Evolutionary conservation across 2,113 vertebrate species (phyloP).

Genomic region (Grallaria varia): DNA sequence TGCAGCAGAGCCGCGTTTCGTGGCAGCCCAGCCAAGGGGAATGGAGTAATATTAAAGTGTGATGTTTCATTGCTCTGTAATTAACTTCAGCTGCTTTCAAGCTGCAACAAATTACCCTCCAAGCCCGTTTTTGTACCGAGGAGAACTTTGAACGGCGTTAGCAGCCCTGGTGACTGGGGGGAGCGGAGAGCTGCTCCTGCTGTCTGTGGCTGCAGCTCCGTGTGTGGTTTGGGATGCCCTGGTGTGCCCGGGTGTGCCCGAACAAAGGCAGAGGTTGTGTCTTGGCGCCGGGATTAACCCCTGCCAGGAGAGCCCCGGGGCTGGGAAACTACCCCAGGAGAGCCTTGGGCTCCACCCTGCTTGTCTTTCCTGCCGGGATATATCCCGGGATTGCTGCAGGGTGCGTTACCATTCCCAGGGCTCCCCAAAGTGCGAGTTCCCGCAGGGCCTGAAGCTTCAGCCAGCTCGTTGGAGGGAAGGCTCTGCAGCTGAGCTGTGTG

Average conservation of each 20-base stretch:
- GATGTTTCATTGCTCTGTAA: neutral
- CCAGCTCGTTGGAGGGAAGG: neutral
- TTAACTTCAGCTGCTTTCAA: conserved; percentile 27
- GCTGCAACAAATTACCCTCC: conserved; percentile 9
- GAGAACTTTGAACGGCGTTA: neutral
- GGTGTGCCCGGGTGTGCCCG: neutral
- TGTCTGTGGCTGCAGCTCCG: neutral
- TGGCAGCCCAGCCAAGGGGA: neutral
- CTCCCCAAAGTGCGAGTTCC: neutral
- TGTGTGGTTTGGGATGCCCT: neutral
- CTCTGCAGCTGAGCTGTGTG: neutral
- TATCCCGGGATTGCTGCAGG: neutral
- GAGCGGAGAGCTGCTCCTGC: neutral
- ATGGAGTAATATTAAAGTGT: neutral
- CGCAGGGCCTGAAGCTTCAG: neutral
- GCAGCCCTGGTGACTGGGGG: neutral
- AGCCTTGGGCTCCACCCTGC: neutral
- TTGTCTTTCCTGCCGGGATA: neutral
- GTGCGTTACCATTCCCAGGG: neutral
- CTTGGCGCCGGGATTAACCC: neutral
- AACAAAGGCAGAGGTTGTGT: neutral
- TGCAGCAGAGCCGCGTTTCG: neutral
- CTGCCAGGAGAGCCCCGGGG: neutral
- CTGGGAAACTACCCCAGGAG: neutral
- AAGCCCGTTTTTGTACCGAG: neutral